phyloP scores from a whole-genome alignment of 2,888 invertebrate species.

The Volucella bombylans region DNA sequence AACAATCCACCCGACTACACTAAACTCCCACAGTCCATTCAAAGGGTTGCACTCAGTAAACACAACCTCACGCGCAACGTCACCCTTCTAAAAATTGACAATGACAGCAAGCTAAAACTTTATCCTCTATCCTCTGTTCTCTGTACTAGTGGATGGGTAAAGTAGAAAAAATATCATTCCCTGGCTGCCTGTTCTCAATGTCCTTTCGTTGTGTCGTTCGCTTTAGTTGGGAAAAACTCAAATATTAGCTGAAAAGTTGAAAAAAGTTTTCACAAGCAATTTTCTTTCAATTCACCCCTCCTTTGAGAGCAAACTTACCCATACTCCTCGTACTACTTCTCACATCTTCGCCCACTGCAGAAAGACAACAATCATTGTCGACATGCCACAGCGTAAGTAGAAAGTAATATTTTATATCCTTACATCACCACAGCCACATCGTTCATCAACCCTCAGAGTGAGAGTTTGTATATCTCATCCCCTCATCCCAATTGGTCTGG shows the following conservation, averaged over 20 bases:
- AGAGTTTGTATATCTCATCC: not conserved
- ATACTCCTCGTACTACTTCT: not conserved
- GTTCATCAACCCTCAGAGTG: slow-evolving; percentile 49
- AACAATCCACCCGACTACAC: slow-evolving; percentile 39
- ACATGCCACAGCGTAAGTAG: slow-evolving; percentile 68
- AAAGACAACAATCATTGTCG: slow-evolving; percentile 72
- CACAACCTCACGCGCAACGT: slow-evolving; percentile 53
- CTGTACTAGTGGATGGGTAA: slow-evolving; percentile 32
- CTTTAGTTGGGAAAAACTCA: slow-evolving; percentile 45
- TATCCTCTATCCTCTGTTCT: slow-evolving; percentile 33
- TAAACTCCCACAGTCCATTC: not conserved
- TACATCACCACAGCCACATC: slow-evolving; percentile 47
- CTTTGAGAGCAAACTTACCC: not conserved
- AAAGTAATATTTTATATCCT: slow-evolving; percentile 69
- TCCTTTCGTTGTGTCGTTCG: slow-evolving; percentile 6
- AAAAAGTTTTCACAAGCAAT: slow-evolving; percentile 69
- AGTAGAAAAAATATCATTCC: slow-evolving; percentile 39
- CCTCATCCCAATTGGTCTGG: not conserved
- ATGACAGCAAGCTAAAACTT: slow-evolving; percentile 71
- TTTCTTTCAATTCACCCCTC: slow-evolving; percentile 56
- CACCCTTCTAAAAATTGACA: slow-evolving; percentile 65
- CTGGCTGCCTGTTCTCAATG: not conserved
- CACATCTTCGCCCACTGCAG: slow-evolving; percentile 3
- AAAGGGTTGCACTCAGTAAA: slow-evolving; percentile 64
- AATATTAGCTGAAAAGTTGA: slow-evolving; percentile 74